Percentiles rank a stretch among this genome's conserved stretches.
Conservation (phyloP, 2,888 invertebrate species). For the Pristionchus japonicus region DNA sequence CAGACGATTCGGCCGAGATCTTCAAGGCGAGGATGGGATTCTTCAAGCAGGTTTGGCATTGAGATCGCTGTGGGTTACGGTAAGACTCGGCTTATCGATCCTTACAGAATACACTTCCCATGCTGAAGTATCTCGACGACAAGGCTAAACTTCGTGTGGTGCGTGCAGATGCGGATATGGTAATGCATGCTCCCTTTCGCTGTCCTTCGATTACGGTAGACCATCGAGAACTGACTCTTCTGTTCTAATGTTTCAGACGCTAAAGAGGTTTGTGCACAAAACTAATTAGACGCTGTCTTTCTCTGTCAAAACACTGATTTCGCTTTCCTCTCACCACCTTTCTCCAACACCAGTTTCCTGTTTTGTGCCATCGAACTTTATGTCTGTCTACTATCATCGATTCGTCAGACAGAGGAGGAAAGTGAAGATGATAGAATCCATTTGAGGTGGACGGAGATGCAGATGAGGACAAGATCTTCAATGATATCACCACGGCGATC, state of each 20-base stretch:
- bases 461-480: constrained; percentile 70
- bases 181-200: constrained; percentile 25
- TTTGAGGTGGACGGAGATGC: constrained; percentile 72
- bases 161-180: constrained; percentile 76
- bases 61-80: not conserved
- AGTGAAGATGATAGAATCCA: constrained; percentile 29
- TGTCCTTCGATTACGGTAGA: not conserved
- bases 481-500: constrained; percentile 67
- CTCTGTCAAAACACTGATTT: not conserved
- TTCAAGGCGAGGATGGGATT: constrained; percentile 87
- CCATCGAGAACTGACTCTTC: not conserved
- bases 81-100: not conserved
- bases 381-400: not conserved
- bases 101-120: constrained; percentile 85
- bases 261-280: not conserved
- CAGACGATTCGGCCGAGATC: constrained; percentile 89
- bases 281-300: not conserved
- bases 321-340: not conserved
- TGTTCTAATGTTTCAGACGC: not conserved
- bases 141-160: constrained; percentile 88
- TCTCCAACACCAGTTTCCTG: no score
- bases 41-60: constrained; percentile 81
- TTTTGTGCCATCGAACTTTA: constrained; percentile 41
- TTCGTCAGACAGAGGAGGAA: not conserved
- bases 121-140: constrained; percentile 88